phyloP scores from a whole-genome alignment of 2,888 invertebrate species.

The Tachina lurida region DNA sequence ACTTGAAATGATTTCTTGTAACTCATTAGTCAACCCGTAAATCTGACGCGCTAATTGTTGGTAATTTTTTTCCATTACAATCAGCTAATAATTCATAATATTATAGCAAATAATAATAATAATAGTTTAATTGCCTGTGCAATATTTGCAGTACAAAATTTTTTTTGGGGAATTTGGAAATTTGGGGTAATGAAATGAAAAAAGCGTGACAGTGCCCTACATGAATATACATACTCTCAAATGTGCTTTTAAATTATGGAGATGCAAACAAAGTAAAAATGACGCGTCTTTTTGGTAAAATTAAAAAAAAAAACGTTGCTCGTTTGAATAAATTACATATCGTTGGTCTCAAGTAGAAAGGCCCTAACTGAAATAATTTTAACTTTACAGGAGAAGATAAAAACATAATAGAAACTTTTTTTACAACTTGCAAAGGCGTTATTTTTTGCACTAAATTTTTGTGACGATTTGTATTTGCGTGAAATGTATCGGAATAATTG shows the following conservation, averaged over 20 bases:
- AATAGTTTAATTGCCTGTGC: not conserved
- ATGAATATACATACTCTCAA: not conserved
- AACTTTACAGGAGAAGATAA: too few relatives aligned
- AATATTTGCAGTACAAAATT: slow-evolving; percentile 6
- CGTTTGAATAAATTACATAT: too few relatives aligned
- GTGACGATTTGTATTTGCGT: too few relatives aligned
- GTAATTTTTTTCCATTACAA: not conserved
- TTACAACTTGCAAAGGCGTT: too few relatives aligned
- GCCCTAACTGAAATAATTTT: too few relatives aligned
- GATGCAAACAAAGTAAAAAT: not conserved
- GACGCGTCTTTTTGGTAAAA: not conserved
- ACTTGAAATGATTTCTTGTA: slow-evolving; percentile 18
- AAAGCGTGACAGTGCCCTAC: slow-evolving; percentile 5
- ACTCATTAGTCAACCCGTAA: slow-evolving; percentile 1
- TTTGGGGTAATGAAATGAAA: slow-evolving; percentile 55
- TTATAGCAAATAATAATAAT: not conserved
- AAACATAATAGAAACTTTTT: too few relatives aligned
- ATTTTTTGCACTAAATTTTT: too few relatives aligned
- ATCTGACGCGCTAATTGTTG: not conserved
- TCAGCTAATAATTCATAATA: not conserved
- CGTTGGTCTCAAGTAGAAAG: too few relatives aligned
- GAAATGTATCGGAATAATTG: too few relatives aligned
- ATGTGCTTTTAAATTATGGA: not conserved
- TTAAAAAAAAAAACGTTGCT: not conserved
- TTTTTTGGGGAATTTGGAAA: slow-evolving; percentile 17